phyloP scores from a whole-genome alignment of 2,113 vertebrate species.

The Chrysemys picta region DNA sequence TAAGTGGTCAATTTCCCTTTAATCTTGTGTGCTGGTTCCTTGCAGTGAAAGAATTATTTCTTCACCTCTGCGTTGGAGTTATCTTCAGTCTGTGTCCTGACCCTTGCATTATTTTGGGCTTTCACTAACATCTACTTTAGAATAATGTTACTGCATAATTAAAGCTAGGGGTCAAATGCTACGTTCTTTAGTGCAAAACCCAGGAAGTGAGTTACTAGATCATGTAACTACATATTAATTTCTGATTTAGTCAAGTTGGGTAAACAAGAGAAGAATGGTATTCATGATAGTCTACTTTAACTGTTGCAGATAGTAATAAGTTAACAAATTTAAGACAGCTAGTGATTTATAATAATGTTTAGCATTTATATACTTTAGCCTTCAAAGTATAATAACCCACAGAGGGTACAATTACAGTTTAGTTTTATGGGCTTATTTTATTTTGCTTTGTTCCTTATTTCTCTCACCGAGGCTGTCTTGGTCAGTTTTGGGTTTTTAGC shows the following conservation, averaged over 20 bases:
- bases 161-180: neutral
- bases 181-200: neutral
- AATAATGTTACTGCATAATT: neutral
- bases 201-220: neutral
- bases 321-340: neutral
- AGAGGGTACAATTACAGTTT: neutral
- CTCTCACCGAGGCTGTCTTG: neutral
- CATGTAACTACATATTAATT: neutral
- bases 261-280: neutral
- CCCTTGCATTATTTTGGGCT: neutral
- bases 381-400: neutral
- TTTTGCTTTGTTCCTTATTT: neutral
- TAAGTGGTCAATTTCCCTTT: neutral
- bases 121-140: neutral
- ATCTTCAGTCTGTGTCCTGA: neutral
- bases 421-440: rapidly evolving
- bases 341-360: neutral
- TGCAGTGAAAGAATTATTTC: neutral
- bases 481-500: neutral
- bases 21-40: neutral
- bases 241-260: neutral
- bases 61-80: neutral
- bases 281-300: neutral
- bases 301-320: neutral
- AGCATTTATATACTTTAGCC: neutral